A percentile compares a stretch with the other conserved stretches of the same genome.
phyloP scores from a whole-genome alignment of 2,797 vertebrate species.

The Poecilia velifera region DNA sequence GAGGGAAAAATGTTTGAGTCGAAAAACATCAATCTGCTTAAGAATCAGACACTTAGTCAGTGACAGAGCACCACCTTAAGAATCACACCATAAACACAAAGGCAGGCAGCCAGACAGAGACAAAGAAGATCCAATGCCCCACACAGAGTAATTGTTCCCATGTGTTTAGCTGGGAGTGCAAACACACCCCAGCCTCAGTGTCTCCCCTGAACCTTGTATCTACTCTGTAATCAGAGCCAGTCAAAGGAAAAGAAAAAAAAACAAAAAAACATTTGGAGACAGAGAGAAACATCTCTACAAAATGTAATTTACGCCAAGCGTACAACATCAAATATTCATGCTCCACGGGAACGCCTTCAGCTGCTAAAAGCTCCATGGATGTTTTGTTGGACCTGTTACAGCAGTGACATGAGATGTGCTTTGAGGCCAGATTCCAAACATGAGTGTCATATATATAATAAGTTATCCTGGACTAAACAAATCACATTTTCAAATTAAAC shows the following conservation, averaged over 20 bases:
- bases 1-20: background rate
- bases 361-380: background rate
- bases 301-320: slow-evolving; percentile 52
- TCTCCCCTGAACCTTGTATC: slow-evolving; percentile 51
- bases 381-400: background rate
- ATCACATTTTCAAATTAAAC: background rate
- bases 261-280: slow-evolving; percentile 46
- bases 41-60: slow-evolving; percentile 11
- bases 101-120: slow-evolving; percentile 34
- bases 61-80: slow-evolving; percentile 40
- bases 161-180: slow-evolving; percentile 59
- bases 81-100: slow-evolving; percentile 23
- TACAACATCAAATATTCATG: slow-evolving; percentile 60
- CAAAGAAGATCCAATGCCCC: slow-evolving; percentile 50
- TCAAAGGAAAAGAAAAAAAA: slow-evolving; percentile 16
- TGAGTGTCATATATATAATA: background rate
- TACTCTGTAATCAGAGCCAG: slow-evolving; percentile 74
- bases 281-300: slow-evolving; percentile 45
- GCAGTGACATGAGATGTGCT: no score
- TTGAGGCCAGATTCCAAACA: background rate
- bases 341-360: slow-evolving; percentile 13
- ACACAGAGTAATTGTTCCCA: slow-evolving; percentile 73
- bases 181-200: slow-evolving; percentile 66
- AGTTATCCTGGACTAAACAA: background rate
- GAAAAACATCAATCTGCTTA: slow-evolving; percentile 15